Base-by-base conservation (phyloP, 1,140 invertebrate genomes). In the Gonioctena quinquepunctata region DNA sequence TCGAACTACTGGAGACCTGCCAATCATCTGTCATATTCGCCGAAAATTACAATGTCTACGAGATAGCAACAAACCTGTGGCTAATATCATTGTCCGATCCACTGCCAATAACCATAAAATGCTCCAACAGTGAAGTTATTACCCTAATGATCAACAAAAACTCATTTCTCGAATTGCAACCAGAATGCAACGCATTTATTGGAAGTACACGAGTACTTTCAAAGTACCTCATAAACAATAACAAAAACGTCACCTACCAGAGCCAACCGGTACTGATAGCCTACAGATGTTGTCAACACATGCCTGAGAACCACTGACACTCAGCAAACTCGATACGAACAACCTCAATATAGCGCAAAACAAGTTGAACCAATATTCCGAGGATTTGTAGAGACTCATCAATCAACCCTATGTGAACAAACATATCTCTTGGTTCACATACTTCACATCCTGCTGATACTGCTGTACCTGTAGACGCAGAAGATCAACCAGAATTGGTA, bases 21-120 rank as follows among this genome's bases (percentile, higher is more conserved):
- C 21, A 57, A 33, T 19, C 26, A 13, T 33, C 52, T 18, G 4
- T 68, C 1, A n/a, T 68, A n/a, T 25, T 21, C 11, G 52, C 62
- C 49, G 22, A 62, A 19, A 57, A 69, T 6, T 75, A 72, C 26
- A 68, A 68, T 42, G 26, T 74, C 21, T 65, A 71, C 65, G 42
- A 59, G 65, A 7, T 74, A 13, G 27, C 16, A 3, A 22, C 13
- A 7, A 75, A 72, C 25, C 26, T 48, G 8, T 72, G 70, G 70
- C 21, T 72, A 33, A 56, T 72, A 28, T 66, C 56, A 2, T 22
- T 68, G 2, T 57, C 60, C 2, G 21, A 64, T 4, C 49, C 59
- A 13, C 16, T 71, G 13, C 66, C 69, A 7, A 23, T 65, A 3
- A 74, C 69, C 1, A 28, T 72, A 5, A 72, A 60, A 66, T 72